Evolutionary conservation across 92 coral and sea anemone species (phyloP), one percentile per base, ranked within the genome.

Genomic region (Parazoanthus darwini): DNA sequence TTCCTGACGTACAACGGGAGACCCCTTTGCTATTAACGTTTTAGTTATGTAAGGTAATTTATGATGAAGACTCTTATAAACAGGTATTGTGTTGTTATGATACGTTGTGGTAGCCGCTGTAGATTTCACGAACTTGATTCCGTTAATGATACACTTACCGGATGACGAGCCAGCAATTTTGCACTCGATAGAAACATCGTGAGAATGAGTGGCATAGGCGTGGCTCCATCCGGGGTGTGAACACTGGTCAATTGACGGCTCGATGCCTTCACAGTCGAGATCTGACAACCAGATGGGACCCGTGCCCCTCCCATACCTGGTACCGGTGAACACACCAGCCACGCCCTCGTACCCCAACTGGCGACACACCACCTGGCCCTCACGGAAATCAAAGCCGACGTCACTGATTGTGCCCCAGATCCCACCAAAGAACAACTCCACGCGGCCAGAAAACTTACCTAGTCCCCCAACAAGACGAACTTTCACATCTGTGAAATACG

Each of bases 321-420:
- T 66, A 14, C 84, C 84, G 1, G 68, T 80, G n/a, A 80, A 80
- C 3, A 80, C 84, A 8, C 68, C 84, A 5, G 70, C 84, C 84
- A 80, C 71, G 22, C 84, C 84, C 35, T 8, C 20, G 37, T 80
- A 80, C 5, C 84, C 84, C 84, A 80, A 29, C 68, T 80, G 84
- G 22, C 84, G 84, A 80, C 84, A 80, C 44, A 80, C 58, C 6
- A 80, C 84, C 11, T 25, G 70, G 7, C 84, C 84, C 43, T 80
- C 84, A 9, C 84, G 84, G 43, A 48, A 54, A 51, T 80, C 84
- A 48, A 80, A 80, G 8, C 84, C 84, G 2, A 14, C 43, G 66
- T 80, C 84, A 29, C 46, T 80, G 20, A 80, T 20, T 11, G 84
- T 80, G 38, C 84, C 84, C 84, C 84, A 80, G 68, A 80, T 29